phyloP scores from a whole-genome alignment of 2,797 vertebrate genomes.

The Lutra lutra region DNA sequence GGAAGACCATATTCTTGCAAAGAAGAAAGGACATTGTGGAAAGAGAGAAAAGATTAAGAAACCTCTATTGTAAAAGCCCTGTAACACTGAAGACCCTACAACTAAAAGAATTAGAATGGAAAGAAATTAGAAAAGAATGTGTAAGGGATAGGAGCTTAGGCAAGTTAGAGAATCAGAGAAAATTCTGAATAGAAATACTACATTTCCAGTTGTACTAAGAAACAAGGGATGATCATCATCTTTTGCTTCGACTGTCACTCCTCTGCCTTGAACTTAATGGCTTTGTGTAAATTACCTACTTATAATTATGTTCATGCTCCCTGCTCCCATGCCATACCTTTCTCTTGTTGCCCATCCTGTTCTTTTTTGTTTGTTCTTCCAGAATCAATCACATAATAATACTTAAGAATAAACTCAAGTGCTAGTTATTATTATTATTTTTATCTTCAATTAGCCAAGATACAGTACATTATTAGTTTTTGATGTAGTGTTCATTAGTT shows the following conservation, averaged over 20 bases:
- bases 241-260: background rate
- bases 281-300: background rate
- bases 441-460: too few species aligned
- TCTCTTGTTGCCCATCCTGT: background rate
- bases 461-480: too few species aligned
- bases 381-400: background rate
- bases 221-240: background rate
- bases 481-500: too few species aligned
- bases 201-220: background rate
- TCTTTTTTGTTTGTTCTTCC: background rate
- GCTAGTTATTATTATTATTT: background rate
- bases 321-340: background rate
- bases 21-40: background rate
- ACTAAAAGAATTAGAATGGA: background rate
- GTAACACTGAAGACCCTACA: background rate
- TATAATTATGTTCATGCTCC: background rate
- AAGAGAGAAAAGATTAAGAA: background rate
- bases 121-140: conserved; percentile 28
- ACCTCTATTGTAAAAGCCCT: background rate
- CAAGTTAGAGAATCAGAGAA: background rate
- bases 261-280: background rate
- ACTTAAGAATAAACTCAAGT: background rate
- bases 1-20: background rate
- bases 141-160: background rate
- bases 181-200: background rate